Evolutionary conservation across 1,140 invertebrate genomes (phyloP).

Genomic region (Dendroctonus valens): DNA sequence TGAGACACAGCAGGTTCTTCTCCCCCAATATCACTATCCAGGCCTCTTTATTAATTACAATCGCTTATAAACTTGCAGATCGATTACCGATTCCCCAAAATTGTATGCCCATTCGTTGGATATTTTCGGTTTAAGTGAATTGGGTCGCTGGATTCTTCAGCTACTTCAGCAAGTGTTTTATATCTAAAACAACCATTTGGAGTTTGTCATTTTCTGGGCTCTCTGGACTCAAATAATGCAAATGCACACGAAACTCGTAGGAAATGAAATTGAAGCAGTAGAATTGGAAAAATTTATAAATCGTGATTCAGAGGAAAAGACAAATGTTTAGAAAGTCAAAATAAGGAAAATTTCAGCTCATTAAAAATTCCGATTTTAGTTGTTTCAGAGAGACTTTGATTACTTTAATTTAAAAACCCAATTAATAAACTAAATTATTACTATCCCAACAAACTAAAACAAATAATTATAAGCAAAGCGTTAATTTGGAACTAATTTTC

Average conservation of each 20-base stretch:
- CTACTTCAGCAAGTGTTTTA: constrained; percentile 60
- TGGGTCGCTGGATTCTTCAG: constrained; percentile 55
- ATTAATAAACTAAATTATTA: no score
- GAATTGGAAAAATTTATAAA: no score
- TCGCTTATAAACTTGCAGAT: constrained; percentile 61
- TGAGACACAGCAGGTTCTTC: constrained; percentile 72
- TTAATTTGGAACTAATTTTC: no score
- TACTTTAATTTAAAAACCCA: no score
- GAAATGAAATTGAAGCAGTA: no score
- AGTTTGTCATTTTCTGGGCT: neutral
- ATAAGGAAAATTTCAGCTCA: no score
- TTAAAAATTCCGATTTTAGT: no score
- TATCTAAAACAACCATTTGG: constrained; percentile 55
- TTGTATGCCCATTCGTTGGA: constrained; percentile 74
- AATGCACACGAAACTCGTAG: neutral
- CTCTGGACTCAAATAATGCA: neutral
- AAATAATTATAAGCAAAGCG: no score
- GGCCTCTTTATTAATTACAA: constrained; percentile 38
- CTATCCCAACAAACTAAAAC: no score
- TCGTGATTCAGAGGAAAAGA: no score
- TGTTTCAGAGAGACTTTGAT: no score
- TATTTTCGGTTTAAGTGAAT: constrained; percentile 56
- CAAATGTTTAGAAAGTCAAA: no score
- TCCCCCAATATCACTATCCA: constrained; percentile 69
- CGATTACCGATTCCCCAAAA: constrained; percentile 72